Evolutionary conservation across 2,888 invertebrate genomes (phyloP).

Genomic region (Chrysomela aeneicollis): DNA sequence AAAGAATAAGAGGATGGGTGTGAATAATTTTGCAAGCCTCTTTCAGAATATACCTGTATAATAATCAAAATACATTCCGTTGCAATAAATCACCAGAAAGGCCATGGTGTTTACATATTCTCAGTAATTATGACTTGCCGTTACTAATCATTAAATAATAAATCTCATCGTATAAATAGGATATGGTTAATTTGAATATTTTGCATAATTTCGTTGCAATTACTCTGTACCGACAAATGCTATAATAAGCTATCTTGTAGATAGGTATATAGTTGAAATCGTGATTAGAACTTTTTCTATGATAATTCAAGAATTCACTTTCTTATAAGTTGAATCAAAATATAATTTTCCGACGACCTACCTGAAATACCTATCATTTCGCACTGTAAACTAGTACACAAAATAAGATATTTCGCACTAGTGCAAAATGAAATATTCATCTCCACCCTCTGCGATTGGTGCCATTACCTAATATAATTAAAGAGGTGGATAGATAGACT

Average conservation of each 20-base stretch:
- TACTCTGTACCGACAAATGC: not conserved
- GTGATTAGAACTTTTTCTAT: conserved; percentile 7
- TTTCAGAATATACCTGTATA: not conserved
- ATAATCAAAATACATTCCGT: not conserved
- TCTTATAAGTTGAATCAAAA: not conserved
- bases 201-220: conserved; percentile 17
- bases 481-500: no score
- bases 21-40: not conserved
- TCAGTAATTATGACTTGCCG: conserved; percentile 4
- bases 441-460: no score
- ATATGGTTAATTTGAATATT: conserved; percentile 20
- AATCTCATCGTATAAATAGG: conserved; percentile 1
- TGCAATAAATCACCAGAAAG: conserved; percentile 17
- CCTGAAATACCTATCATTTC: conserved; percentile 20
- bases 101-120: conserved; percentile 5
- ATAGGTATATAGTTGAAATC: conserved; percentile 14
- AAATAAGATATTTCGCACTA: no score
- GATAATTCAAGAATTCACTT: conserved; percentile 5
- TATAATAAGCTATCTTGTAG: not conserved
- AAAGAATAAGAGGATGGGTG: not conserved
- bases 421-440: no score
- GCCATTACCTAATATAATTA: no score
- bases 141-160: conserved; percentile 6
- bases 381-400: no score
- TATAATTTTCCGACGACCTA: no score